phyloP scores from a whole-genome alignment of 2,888 invertebrate species.

The Erebia aethiops region DNA sequence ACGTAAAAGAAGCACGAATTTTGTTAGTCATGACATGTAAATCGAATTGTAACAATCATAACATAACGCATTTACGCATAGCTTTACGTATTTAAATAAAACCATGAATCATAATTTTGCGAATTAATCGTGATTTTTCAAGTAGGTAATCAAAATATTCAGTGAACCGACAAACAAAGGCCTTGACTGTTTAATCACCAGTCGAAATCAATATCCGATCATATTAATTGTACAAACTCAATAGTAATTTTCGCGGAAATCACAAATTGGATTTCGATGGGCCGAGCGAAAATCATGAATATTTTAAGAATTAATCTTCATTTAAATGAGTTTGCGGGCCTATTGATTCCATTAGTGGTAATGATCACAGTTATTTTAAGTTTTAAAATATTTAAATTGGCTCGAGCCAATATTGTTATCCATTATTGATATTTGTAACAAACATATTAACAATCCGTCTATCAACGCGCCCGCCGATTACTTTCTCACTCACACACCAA shows the following conservation, averaged over 20 bases:
- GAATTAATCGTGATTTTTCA: slow-evolving; percentile 5
- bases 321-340: slow-evolving; percentile 26
- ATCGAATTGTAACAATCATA: too few relatives aligned
- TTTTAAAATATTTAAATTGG: slow-evolving; percentile 17
- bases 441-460: too few relatives aligned
- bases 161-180: slow-evolving; percentile 5
- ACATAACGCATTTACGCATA: too few relatives aligned
- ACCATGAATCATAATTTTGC: background rate
- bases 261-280: slow-evolving; percentile 45
- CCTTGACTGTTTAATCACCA: slow-evolving; percentile 21
- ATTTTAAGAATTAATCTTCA: slow-evolving; percentile 36
- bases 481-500: too few relatives aligned
- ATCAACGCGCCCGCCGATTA: too few relatives aligned
- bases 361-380: slow-evolving; percentile 10
- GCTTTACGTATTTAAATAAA: background rate
- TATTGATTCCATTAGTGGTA: slow-evolving; percentile 12
- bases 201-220: slow-evolving; percentile 34
- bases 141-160: slow-evolving; percentile 8
- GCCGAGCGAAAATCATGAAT: slow-evolving; percentile 32
- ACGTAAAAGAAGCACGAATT: too few relatives aligned
- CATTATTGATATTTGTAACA: slow-evolving; percentile 1
- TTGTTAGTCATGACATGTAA: too few relatives aligned
- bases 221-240: slow-evolving; percentile 42
- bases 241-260: slow-evolving; percentile 42
- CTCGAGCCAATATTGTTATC: background rate